phyloP scores from a whole-genome alignment of 2,888 invertebrate genomes.

The Unio delphinus region DNA sequence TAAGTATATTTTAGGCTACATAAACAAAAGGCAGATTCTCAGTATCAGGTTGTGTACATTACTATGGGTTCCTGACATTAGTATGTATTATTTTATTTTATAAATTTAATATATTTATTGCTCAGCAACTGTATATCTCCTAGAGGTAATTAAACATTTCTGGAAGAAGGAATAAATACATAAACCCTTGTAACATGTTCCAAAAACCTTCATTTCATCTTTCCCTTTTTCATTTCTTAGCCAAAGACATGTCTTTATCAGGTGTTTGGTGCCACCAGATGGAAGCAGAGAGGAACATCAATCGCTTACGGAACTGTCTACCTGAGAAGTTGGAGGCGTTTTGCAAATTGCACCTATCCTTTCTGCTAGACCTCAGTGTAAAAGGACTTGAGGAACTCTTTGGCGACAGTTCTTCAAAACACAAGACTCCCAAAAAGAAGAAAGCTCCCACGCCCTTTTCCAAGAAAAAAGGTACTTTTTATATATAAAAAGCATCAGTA shows the following conservation, averaged over 20 bases:
- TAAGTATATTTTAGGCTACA: no score
- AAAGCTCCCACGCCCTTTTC: conserved; percentile 47
- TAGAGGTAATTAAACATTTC: no score
- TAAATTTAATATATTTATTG: no score
- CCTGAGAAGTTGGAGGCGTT: conserved; percentile 89
- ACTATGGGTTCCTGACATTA: no score
- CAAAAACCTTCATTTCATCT: no score
- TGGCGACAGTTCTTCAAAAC: conserved; percentile 16
- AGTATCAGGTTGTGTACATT: no score
- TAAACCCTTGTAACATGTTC: no score
- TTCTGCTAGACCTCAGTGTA: conserved; percentile 88
- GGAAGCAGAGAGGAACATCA: conserved; percentile 55
- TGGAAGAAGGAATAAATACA: no score
- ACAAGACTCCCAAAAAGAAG: conserved; percentile 32
- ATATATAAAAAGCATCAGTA: no score
- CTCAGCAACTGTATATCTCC: no score
- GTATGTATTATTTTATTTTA: no score
- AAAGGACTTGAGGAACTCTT: conserved; percentile 78
- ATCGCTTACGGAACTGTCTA: conserved; percentile 73
- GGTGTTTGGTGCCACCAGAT: conserved; percentile 47
- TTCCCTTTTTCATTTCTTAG: conserved; percentile 17
- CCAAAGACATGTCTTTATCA: conserved; percentile 25
- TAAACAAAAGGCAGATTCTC: no score
- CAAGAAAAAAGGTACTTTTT: conserved; percentile 46
- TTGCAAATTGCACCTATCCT: conserved; percentile 93